phyloP scores from a whole-genome alignment of 2,113 vertebrate genomes.

The Mus musculus region DNA sequence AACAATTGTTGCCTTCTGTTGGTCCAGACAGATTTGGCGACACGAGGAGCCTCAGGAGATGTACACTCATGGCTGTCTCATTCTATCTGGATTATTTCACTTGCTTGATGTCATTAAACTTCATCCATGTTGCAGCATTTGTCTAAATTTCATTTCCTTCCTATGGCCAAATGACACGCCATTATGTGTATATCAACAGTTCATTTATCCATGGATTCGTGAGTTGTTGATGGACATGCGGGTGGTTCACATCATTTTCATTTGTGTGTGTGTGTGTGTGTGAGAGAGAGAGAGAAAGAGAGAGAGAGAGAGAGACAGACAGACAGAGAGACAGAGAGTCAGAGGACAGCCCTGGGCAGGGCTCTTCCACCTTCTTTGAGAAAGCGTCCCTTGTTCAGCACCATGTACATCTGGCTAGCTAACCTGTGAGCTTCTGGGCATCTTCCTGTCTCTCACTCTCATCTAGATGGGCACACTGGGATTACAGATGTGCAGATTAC shows the following conservation, averaged over 20 bases:
- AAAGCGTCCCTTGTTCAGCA: not conserved
- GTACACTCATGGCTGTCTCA: not conserved
- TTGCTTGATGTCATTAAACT: not conserved
- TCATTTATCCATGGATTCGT: not conserved
- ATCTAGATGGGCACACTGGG: not conserved
- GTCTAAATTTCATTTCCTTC: slow-evolving; percentile 18
- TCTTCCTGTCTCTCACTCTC: not conserved
- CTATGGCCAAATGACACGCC: not conserved
- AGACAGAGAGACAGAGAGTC: too few relatives aligned
- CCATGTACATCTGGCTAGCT: too few relatives aligned
- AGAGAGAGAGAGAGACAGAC: too few relatives aligned
- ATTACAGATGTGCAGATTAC: not conserved
- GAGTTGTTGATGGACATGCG: not conserved
- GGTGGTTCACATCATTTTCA: not conserved
- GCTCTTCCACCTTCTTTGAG: not conserved
- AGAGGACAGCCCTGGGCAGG: not conserved
- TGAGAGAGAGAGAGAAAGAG: not conserved
- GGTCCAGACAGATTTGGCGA: not conserved
- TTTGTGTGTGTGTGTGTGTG: not conserved
- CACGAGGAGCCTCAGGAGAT: not conserved
- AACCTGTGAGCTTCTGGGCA: not conserved
- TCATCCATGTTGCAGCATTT: not conserved
- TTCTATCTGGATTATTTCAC: not conserved
- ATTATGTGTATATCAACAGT: not conserved
- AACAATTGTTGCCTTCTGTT: not conserved